A percentile compares a stretch with the other conserved stretches of the same genome.
Evolutionary conservation across 2,888 invertebrate genomes (phyloP).

Genomic region (Deroplatys truncata): DNA sequence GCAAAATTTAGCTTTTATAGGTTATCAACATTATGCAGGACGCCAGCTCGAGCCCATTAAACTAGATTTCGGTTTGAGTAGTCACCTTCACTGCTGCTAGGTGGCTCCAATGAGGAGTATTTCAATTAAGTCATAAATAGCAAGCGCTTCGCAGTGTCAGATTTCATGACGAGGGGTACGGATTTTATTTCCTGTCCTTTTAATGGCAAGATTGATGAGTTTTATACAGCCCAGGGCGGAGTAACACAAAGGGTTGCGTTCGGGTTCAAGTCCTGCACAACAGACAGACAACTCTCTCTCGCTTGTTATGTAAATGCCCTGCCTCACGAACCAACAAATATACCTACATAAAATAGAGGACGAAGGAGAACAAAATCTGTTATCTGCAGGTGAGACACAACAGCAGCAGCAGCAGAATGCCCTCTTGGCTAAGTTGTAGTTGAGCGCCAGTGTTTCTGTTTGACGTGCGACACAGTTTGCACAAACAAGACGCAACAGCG

Average conservation of each 20-base stretch:
- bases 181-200: background rate
- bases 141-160: background rate
- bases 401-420: too few relatives aligned
- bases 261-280: too few relatives aligned
- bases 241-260: background rate
- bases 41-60: background rate
- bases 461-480: too few relatives aligned
- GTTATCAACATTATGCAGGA: conserved; percentile 14
- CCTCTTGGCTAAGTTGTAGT: too few relatives aligned
- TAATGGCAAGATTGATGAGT: background rate
- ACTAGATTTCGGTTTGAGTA: conserved; percentile 2
- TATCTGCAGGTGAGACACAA: too few relatives aligned
- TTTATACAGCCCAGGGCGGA: background rate
- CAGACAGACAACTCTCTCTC: too few relatives aligned
- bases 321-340: too few relatives aligned
- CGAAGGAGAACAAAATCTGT: too few relatives aligned
- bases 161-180: background rate
- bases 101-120: background rate
- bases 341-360: too few relatives aligned
- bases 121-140: background rate
- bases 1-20: conserved; percentile 16
- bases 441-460: too few relatives aligned
- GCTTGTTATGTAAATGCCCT: too few relatives aligned
- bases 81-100: background rate
- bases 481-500: too few relatives aligned